phyloP scores from a whole-genome alignment of 1,140 invertebrate genomes.

The Drosophila kikkawai region DNA sequence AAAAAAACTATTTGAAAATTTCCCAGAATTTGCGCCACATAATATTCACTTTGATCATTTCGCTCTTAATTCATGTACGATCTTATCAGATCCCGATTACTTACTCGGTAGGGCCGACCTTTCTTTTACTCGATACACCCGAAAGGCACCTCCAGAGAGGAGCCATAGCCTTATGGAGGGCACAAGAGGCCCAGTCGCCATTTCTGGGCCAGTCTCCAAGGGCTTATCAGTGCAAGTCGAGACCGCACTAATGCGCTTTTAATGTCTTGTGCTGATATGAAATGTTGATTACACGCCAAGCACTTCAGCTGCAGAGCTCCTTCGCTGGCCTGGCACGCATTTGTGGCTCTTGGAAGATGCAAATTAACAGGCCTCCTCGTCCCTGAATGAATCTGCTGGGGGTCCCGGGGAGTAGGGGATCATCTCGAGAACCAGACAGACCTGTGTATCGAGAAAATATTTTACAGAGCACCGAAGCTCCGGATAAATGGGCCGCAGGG shows the following conservation, averaged over 20 bases:
- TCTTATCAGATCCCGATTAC: conserved; percentile 35
- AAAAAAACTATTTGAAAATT: background rate
- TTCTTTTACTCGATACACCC: conserved; percentile 10
- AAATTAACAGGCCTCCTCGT: conserved; percentile 54
- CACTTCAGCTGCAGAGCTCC: conserved; percentile 19
- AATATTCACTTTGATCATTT: conserved; percentile 24
- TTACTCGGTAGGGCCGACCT: conserved; percentile 20
- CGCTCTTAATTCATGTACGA: conserved; percentile 9
- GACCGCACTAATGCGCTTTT: conserved; percentile 84
- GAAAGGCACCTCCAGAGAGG: background rate
- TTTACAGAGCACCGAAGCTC: conserved; percentile 31
- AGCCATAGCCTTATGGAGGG: background rate
- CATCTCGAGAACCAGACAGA: conserved; percentile 32
- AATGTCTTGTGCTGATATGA: conserved; percentile 84
- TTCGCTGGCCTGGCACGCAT: conserved; percentile 10
- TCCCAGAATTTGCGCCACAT: conserved; percentile 2
- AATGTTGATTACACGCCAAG: conserved; percentile 74
- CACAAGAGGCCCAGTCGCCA: background rate
- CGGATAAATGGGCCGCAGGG: conserved; percentile 80
- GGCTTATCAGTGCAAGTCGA: conserved; percentile 71
- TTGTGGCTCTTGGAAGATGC: conserved; percentile 62
- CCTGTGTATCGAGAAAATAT: conserved; percentile 57
- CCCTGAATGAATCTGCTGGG: conserved; percentile 45
- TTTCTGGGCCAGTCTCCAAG: conserved; percentile 57
- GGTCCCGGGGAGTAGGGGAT: background rate